Evolutionary conservation across 64 coral and sea anemone species (phyloP).

Genomic region (Montipora cactus): DNA sequence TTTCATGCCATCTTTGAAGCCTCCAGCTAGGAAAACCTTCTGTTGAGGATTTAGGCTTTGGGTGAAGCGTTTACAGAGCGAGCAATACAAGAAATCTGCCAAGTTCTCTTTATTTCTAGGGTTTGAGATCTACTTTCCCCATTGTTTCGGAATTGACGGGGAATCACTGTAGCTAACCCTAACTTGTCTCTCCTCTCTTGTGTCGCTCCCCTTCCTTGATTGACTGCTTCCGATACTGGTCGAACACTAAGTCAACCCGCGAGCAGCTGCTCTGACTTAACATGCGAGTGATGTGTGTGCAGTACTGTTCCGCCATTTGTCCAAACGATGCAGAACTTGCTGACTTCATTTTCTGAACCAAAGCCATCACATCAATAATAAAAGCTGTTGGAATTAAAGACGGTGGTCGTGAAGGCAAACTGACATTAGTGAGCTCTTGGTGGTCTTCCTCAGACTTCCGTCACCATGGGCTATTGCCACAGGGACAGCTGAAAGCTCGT

Average conservation of each 20-base stretch:
- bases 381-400: no score
- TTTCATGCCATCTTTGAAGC: background rate
- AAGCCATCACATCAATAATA: no score
- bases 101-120: background rate
- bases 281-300: background rate
- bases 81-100: background rate
- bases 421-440: no score
- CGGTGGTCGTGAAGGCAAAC: no score
- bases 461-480: no score
- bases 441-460: no score
- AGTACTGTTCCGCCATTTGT: slow-evolving; percentile 8
- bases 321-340: background rate
- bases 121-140: background rate
- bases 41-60: background rate
- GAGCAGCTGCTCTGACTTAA: background rate
- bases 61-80: background rate
- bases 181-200: background rate
- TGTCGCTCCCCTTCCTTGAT: background rate
- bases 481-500: slow-evolving; percentile 24
- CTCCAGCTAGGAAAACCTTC: background rate
- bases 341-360: background rate
- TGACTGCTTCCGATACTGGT: background rate
- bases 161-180: background rate
- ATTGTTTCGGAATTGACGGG: background rate
- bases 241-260: background rate